Base-by-base conservation (phyloP, 2,797 vertebrate species). In the Glyptemys insculpta region DNA sequence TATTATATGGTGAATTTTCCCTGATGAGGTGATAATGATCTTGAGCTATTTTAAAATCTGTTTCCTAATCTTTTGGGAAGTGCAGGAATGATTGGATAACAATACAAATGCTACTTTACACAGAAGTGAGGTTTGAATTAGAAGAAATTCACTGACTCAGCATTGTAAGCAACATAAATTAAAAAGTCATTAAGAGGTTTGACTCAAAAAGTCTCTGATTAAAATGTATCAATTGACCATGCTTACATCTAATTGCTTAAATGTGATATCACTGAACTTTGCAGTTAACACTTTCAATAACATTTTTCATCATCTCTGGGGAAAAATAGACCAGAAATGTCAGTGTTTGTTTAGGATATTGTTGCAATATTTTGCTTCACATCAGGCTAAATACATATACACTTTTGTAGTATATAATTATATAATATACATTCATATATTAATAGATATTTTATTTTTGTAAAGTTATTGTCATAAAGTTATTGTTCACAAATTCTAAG, bases 1-100 rank as follows among this genome's bases (percentile, higher is more conserved):
- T 29, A 80, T 79, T 68, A 34, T 62, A 59, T 93, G 86, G 79
- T 85, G 79, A 94, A 27, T 93, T 95, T 93, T 95, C 92, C 93
- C 90, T 89, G 85, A 94, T 96, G 83, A 95, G 93, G 78, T 90
- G 80, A 94, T 93, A 90, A 76, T 56, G 91, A 5, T 50, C 86
- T 91, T 94, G 85, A 96, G 90, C 52, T 92, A 93, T 91, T 97
- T 94, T 91, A 91, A 94, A 94, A 91, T 86, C 47, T 89, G 95
- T 92, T 96, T 81, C 41, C 12, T 15, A 65, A 83, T 95, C 94
- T 91, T 96, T 82, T 81, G 57, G 44, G 34, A 41, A 86, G 74
- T 56, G 86, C 89, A 31, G 3, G 78, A 95, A 83, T 81, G 34
- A 94, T 54, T 95, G 57, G 89, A 94, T 50, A 79, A 65, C 93